These are phyloP conservation scores for Alcedo atthis DNA, from an alignment of 2,797 vertebrate species.

Conservation along the genomic window DNA sequence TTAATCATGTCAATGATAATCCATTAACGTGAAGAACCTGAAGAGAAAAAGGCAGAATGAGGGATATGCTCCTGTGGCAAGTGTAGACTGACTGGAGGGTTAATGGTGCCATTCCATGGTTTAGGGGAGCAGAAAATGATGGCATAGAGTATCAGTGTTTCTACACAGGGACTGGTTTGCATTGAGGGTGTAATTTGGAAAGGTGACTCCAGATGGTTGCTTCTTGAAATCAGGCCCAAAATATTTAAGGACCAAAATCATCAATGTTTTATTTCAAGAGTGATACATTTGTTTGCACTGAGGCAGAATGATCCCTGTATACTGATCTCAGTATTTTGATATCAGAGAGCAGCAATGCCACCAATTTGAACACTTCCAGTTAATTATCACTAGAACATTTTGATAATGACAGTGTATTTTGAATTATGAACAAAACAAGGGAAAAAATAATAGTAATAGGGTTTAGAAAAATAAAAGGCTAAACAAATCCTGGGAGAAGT, in stretches of 20 bases:
- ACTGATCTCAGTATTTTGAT: background rate
- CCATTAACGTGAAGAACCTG: slow-evolving; percentile 38
- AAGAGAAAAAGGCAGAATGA: slow-evolving; percentile 22
- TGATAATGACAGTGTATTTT: slow-evolving; percentile 6
- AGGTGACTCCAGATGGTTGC: background rate
- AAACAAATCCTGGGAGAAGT: slow-evolving; percentile 20
- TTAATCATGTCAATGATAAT: slow-evolving; percentile 31
- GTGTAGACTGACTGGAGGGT: background rate
- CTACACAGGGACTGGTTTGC: background rate
- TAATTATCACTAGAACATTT: slow-evolving; percentile 27
- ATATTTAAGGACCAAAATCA: slow-evolving; percentile 43
- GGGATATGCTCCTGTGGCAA: background rate
- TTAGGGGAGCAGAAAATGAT: slow-evolving; percentile 29
- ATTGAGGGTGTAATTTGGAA: background rate
- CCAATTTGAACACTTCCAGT: slow-evolving; percentile 36
- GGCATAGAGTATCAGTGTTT: slow-evolving; percentile 7
- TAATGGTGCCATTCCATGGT: background rate
- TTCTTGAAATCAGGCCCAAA: slow-evolving; percentile 58
- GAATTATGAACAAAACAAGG: slow-evolving; percentile 16
- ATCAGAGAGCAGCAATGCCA: slow-evolving; percentile 28
- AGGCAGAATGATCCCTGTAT: slow-evolving; percentile 20
- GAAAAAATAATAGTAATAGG: background rate
- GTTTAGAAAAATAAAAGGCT: background rate
- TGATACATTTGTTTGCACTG: background rate
- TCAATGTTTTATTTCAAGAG: slow-evolving; percentile 55